Base-by-base conservation (phyloP, 2,888 invertebrate species). In the Leptodirus hochenwartii region DNA sequence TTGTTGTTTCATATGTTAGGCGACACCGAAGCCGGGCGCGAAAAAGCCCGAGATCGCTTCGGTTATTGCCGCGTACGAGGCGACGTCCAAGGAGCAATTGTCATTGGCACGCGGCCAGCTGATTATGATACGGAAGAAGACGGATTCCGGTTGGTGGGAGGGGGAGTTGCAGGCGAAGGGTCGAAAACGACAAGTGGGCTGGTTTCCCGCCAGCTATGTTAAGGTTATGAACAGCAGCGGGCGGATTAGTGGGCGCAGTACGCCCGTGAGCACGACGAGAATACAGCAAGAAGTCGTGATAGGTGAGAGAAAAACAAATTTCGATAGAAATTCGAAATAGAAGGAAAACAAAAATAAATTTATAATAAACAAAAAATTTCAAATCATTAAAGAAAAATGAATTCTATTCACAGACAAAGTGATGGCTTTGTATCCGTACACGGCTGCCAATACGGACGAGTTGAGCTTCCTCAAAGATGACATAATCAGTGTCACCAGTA, bases 61-160 rank as follows among this genome's bases (percentile, higher is more conserved):
- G 50, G 93, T 91, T 2, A 77, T 95, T 33, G 93, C 93, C 1
- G 77, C 79, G 4, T 96, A 91, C 49, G 78, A 84, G 37, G 87
- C 91, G 2, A 82, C 77, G 30, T 91, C 91, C 44, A 54, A 76
- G 0, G 96, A 96, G 47, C 98, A 98, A 52, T 61, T 98, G 22
- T 78, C 81, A 10, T 61, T 98, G 17, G 71, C 75, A 41, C 75
- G 85, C 34, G 96, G 95, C 0, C 95, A 96, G 47, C 61, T 95
- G 32, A 76, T 96, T 33, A 81, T 88, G 65, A 84, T 98, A n/a
- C 69, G 90, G 13, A 95, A 95, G 60, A 95, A 93, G 51, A 88
- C 90, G 1, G 80, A 85, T 43, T 84, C 85, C 27, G 98, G 98
- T 12, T 98, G 98, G 98, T 99, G 96, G 96, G 96, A 98, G 60